phyloP scores from a whole-genome alignment of 2,797 vertebrate genomes.

The Sarcoramphus papa region DNA sequence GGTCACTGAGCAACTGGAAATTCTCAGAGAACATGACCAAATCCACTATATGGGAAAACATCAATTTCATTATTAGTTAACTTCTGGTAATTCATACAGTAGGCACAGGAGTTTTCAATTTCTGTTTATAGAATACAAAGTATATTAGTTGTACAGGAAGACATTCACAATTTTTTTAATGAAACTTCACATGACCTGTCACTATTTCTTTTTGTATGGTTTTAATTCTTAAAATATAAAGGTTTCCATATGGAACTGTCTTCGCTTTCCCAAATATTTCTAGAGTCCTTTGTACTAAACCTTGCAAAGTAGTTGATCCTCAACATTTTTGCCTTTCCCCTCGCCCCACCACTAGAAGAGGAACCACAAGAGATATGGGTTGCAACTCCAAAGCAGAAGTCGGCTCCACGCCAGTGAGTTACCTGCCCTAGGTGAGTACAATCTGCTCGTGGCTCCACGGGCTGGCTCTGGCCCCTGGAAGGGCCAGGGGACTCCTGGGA shows the following conservation, averaged over 20 bases:
- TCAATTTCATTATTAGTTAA: not conserved
- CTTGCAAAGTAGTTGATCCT: not conserved
- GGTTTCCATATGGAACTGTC: not conserved
- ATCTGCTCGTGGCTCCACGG: fast-evolving
- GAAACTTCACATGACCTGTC: not conserved
- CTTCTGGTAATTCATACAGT: not conserved
- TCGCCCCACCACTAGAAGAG: not conserved
- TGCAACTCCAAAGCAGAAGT: not conserved
- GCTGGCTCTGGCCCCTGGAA: not conserved
- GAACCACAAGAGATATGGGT: fast-evolving
- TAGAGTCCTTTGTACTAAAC: not conserved
- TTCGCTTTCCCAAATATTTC: not conserved
- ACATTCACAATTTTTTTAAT: not conserved
- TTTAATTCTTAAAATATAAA: not conserved
- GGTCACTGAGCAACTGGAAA: not conserved
- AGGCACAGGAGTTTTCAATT: not conserved
- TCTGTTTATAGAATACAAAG: not conserved
- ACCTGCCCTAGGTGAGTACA: fast-evolving
- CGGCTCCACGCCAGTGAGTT: fast-evolving
- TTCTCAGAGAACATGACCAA: not conserved
- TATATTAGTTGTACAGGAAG: not conserved
- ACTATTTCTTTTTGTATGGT: not conserved
- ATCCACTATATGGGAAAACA: not conserved
- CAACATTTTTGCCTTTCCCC: not conserved
- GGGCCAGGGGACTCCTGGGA: not conserved